Base-by-base conservation (phyloP, 2,113 vertebrate genomes). In the Ictalurus punctatus region DNA sequence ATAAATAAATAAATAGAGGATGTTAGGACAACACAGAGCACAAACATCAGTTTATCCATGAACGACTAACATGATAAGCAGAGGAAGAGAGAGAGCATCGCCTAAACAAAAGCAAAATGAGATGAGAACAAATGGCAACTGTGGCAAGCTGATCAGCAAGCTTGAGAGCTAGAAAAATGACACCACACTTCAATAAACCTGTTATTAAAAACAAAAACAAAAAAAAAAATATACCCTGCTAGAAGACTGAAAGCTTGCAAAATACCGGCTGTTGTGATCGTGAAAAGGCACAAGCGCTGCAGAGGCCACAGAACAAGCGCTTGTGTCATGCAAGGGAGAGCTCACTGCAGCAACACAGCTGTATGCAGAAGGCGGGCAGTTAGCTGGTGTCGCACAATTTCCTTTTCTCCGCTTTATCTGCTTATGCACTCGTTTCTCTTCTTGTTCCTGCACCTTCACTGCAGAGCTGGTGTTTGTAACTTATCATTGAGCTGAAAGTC, bases 1-100 rank as follows among this genome's bases (percentile, higher is more conserved):
- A 52, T 9, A 52, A 52, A 52, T 52, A 52, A 27, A 52, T 17
- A 63, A 69, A 88, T 19, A 74, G 67, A 86, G 79, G 84, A 44
- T 65, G 92, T 88, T 88, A 95, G 90, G 93, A 86, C 92, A 92
- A 90, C 92, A 90, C 91, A 93, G 92, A 92, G 90, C 93, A 80
- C 87, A 69, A 48, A 80, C 59, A 65, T 84, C 87, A 85, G 83
- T 85, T 40, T 56, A n/a, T 69, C 88, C 56, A 69, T 80, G 61
- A 85, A 78, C 6, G 44, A 17, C 52, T 44, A 85, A 84, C 7
- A 30, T 5, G 30, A 80, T n/a, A 67, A 79, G 84, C 44, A 63
- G 74, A 80, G 40, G 37, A 82, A 44, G 40, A 44, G 76, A 80
- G 30, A 90, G 19, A 74, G 86, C 48, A 52, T 17, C 48, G 80